Conservation (phyloP, 1,140 invertebrate species). For the Pseudachorutes palmiensis region DNA sequence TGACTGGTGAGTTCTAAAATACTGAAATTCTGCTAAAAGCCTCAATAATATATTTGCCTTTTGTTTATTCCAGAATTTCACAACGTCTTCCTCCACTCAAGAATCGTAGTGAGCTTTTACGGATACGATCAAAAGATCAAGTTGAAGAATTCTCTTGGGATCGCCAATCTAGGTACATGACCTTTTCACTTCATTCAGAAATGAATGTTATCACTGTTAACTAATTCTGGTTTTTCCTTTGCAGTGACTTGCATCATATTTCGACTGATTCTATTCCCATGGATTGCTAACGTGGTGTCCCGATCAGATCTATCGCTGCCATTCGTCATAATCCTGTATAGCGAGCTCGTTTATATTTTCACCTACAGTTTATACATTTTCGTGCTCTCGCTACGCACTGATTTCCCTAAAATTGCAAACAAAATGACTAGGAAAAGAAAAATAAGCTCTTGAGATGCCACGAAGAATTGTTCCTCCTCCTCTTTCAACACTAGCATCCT, state of each 20-base stretch:
- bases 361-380: slow-evolving; percentile 16
- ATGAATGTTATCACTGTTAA: background rate
- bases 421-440: background rate
- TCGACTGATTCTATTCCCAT: slow-evolving; percentile 14
- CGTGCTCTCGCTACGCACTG: background rate
- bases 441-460: background rate
- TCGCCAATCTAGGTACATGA: slow-evolving; percentile 10
- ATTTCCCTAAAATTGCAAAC: slow-evolving; percentile 1
- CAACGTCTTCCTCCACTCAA: slow-evolving; percentile 15
- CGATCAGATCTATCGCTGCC: background rate
- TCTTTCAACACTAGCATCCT: too few relatives aligned
- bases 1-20: too few relatives aligned
- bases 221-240: background rate
- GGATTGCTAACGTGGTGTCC: slow-evolving; percentile 5
- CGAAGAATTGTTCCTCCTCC: too few relatives aligned
- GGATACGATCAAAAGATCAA: background rate
- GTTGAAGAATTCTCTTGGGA: slow-evolving; percentile 10
- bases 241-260: slow-evolving; percentile 8
- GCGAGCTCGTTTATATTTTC: slow-evolving; percentile 14
- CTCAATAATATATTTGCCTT: too few relatives aligned
- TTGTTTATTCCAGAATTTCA: slow-evolving; percentile 17
- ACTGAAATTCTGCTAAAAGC: too few relatives aligned
- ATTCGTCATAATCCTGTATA: slow-evolving; percentile 1
- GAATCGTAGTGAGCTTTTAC: slow-evolving; percentile 9
- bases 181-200: background rate